Percentiles rank a stretch among this genome's conserved stretches.
phyloP scores from a whole-genome alignment of 2,113 vertebrate species.

The Columba janthina region DNA sequence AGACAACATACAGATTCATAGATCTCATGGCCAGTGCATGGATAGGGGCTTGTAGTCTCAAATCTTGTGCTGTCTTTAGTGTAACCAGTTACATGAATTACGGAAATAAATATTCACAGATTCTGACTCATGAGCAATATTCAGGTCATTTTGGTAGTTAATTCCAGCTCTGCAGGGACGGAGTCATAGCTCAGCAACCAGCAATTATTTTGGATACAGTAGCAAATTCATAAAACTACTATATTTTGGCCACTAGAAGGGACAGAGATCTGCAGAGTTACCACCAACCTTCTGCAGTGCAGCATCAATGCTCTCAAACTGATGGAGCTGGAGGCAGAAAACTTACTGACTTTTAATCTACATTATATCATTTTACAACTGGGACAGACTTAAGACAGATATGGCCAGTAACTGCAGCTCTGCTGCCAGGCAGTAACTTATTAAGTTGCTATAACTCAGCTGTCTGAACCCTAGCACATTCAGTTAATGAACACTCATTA shows the following conservation, averaged over 20 bases:
- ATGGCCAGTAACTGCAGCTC: conserved; percentile 8
- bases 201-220: not conserved
- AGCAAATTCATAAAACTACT: not conserved
- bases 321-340: not conserved
- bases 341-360: not conserved
- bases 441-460: conserved; percentile 19
- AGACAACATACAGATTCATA: not conserved
- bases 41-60: not conserved
- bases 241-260: not conserved
- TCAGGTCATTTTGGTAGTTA: not conserved
- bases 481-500: not conserved
- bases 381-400: not conserved
- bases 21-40: not conserved
- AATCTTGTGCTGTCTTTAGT: not conserved
- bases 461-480: conserved; percentile 18
- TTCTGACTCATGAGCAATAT: not conserved
- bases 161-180: not conserved
- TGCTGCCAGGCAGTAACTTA: conserved; percentile 23
- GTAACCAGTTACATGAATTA: not conserved
- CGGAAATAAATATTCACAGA: not conserved
- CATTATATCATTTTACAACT: not conserved
- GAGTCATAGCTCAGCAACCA: not conserved
- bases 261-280: not conserved
- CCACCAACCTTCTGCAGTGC: not conserved
- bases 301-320: not conserved